Base-by-base conservation (phyloP, 2,797 vertebrate species). In the Sebastes goodei region DNA sequence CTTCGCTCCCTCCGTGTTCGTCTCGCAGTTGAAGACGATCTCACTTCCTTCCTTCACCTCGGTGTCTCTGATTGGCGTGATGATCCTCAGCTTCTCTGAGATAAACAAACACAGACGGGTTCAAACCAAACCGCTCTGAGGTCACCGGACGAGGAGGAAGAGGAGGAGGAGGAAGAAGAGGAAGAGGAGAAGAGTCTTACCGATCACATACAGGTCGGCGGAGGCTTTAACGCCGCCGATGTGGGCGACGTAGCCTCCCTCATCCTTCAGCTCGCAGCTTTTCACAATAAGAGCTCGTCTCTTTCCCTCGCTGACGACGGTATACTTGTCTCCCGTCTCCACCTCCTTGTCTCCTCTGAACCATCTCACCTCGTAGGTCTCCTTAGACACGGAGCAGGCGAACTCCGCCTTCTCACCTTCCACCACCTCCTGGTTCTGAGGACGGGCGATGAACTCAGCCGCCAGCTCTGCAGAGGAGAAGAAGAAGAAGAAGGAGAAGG, bases 381-480 rank as follows among this genome's bases (percentile, higher is more conserved):
- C 98, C 85, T 99, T 99, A 72, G 99, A 99, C 75, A 99, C 97
- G 0, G 98, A 96, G 92, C 99, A 99, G 80, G 92, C 81, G 83
- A 99, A 99, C 94, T 99, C 97, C 5, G 97, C 98, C 89, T 97
- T 98, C 88, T 99, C 97, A 56, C 97, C 98, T 85, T 99, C 98
- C 88, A 99, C 96, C 29, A 97, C 96, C 85, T 99, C 98, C 93
- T 97, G 94, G 90, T 97, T 98, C 93, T 99, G 97, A 74, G 98
- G 98, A 82, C 95, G 97, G 62, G 97, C 93, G 81, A 99, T 97
- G 91, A 99, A 99, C 92, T 99, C 98, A 12, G 98, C 98, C 20
- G 98, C 97, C 88, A 99, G 95, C 93, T 99, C 99, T 99, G 86
- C 77, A 92, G 90, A 74, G 55, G 73, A 25, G 66, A 84, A 29